These are phyloP conservation scores for Ceyx melanurus DNA, from an alignment of 2,113 vertebrate genomes.

Conservation along the genomic window DNA sequence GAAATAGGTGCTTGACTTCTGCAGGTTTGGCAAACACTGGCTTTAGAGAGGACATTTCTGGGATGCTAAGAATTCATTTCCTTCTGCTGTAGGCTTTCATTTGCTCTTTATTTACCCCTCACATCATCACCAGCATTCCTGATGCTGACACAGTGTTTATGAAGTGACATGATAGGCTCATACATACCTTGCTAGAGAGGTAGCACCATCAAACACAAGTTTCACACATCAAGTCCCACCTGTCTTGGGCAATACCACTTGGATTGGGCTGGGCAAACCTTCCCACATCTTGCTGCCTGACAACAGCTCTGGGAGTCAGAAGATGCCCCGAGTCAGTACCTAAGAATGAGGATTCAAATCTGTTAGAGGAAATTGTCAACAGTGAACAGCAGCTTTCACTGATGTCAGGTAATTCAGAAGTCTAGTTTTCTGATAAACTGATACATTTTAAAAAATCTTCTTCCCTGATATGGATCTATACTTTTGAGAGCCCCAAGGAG, in stretches of 20 bases:
- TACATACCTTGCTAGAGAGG: not conserved
- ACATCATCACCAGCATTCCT: not conserved
- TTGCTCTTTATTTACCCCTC: slow-evolving; percentile 9
- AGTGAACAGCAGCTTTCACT: not conserved
- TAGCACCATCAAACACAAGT: not conserved
- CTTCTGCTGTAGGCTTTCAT: not conserved
- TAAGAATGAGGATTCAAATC: not conserved
- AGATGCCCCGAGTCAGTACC: not conserved
- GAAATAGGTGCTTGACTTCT: not conserved
- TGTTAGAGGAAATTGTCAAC: not conserved
- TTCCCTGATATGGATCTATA: not conserved
- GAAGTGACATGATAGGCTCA: not conserved
- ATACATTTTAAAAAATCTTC: not conserved
- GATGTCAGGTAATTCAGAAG: not conserved
- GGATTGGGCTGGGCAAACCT: not conserved
- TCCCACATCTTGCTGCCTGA: not conserved
- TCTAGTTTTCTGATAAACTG: not conserved
- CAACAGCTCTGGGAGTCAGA: not conserved
- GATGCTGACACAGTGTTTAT: not conserved
- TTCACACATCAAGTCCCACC: fast-evolving
- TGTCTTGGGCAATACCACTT: too few relatives aligned
- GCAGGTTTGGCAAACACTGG: not conserved
- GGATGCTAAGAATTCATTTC: not conserved
- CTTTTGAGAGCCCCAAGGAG: not conserved
- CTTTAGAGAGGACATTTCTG: not conserved